Base-by-base conservation (phyloP, 1,140 invertebrate genomes). In the Yoshiicerus persimilis region DNA sequence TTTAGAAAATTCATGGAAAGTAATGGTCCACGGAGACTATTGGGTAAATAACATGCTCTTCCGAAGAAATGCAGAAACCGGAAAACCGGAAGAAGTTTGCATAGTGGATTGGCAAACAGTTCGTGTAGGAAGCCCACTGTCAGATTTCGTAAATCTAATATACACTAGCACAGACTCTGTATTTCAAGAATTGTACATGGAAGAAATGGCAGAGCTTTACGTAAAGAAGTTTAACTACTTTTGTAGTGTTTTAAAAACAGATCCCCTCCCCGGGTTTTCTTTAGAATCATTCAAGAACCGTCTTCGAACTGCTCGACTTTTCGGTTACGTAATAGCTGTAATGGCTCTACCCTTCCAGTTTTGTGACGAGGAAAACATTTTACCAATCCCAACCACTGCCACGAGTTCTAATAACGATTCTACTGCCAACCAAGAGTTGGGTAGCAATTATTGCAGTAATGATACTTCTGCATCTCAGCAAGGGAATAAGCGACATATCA, bases 41-140 rank as follows among this genome's bases (percentile, higher is more conserved):
- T 95, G 95, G 94, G 91, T 93, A 39, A 95, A 95, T 36, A 96
- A 96, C 91, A 96, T 96, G 90, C 91, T 96, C 4, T 93, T 94
- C 10, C 93, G 93, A 87, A 93, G 94, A 86, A 89, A 92, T 62
- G 9, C 39, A 6, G 90, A 93, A 10, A 90, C 91, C 10, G 90
- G 23, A 30, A 85, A 83, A 36, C 30, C 47, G 4, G 41, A 64
- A 6, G 36, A 75, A 25, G 62, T 87, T n/a, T 86, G 47, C 16
- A 23, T 89, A 25, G 36, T 89, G 1, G 89, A 89, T 80, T 84
- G 88, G 30, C 89, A 88, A 84, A 34, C 88, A 1, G 27, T 30
- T 32, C 56, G 89, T 32, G 75, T 84, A n/a, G 85, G 80, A 9
- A 88, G 87, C 27, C 84, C 77, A 10, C 84, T 56, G 25, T 64